Evolutionary conservation across 2,888 invertebrate genomes (phyloP), one percentile per base, ranked within the genome.

Genomic region (Mythimna loreyi): DNA sequence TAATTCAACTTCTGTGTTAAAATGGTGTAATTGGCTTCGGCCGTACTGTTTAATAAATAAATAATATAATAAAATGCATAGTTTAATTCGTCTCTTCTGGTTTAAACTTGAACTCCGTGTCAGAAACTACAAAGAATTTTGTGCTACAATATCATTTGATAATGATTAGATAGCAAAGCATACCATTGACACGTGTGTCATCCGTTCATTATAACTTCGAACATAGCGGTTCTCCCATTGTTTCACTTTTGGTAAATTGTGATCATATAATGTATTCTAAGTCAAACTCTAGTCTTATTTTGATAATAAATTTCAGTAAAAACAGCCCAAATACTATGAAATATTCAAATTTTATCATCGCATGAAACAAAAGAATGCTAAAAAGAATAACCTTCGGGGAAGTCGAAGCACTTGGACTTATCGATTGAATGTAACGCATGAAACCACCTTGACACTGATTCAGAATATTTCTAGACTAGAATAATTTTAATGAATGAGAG

Each of bases 301-400:
- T 23, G 11, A 21, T 13, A 11, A 23, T 23, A 6, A 36, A 21
- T 21, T 43, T 25, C 4, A 8, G 3, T n/a, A 28, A 25, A 28
- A 28, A 25, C 9, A 43, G 19, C 49, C 2, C 13, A 2, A 25
- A 23, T 28, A 11, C 3, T 19, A 19, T 19, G 43, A 53, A 19
- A 58, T 30, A 13, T n/a, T 13, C 25, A 64, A 47, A 43, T 16
- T 28, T 40, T 25, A n/a, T 47, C 52, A 53, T 47, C 7, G 13
- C 25, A 36, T 67, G 11, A 52, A 52, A 69, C 21, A 68, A 68
- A 61, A 45, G 2, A 69, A 47, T 25, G 23, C 23, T 13, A 47
- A 47, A 43, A 55, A 40, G 19, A 47, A 53, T n/a, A 53, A 40
- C 53, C 47, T 63, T 63, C 47, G 33, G 13, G 33, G 19, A 13